Evolutionary conservation across 2,888 invertebrate species (phyloP).

Genomic region (Onchidella celtica): DNA sequence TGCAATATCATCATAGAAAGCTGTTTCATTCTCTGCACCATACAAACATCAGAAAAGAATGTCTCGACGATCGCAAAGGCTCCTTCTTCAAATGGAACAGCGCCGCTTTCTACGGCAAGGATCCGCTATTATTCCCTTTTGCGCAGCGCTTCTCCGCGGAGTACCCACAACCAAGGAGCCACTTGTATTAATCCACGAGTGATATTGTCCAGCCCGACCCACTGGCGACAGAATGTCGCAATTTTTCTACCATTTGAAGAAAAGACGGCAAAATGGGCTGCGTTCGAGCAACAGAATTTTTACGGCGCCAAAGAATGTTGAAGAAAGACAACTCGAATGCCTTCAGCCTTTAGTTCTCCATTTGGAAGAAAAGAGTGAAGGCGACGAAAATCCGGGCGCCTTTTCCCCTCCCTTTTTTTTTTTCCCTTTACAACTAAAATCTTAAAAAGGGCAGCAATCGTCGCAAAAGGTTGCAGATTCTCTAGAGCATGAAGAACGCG

Average conservation of each 20-base stretch:
- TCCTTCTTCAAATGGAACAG: neutral
- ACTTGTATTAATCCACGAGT: conserved; percentile 39
- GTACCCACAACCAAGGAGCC: neutral
- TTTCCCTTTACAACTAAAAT: neutral
- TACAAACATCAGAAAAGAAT: neutral
- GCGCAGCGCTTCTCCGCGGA: neutral
- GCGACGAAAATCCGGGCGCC: neutral
- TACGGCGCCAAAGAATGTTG: conserved; percentile 4
- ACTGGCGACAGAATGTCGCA: conserved; percentile 39
- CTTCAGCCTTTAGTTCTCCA: neutral
- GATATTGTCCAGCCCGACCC: conserved; percentile 20
- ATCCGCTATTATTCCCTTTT: conserved; percentile 10
- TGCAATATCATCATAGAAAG: too few relatives aligned
- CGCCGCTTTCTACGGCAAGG: neutral
- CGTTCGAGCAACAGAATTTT: conserved; percentile 2
- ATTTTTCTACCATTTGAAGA: conserved; percentile 11
- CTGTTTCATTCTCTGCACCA: neutral
- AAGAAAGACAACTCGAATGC: neutral
- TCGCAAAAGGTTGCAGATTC: neutral
- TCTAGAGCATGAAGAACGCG: neutral
- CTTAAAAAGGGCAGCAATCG: conserved; percentile 5
- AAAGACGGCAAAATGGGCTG: neutral
- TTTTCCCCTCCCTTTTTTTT: neutral
- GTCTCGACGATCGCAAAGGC: neutral
- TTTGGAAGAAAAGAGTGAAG: neutral